These are phyloP conservation scores for Clarias laeviceps DNA, from an alignment of 2,797 vertebrate species.

Conservation along the genomic window DNA sequence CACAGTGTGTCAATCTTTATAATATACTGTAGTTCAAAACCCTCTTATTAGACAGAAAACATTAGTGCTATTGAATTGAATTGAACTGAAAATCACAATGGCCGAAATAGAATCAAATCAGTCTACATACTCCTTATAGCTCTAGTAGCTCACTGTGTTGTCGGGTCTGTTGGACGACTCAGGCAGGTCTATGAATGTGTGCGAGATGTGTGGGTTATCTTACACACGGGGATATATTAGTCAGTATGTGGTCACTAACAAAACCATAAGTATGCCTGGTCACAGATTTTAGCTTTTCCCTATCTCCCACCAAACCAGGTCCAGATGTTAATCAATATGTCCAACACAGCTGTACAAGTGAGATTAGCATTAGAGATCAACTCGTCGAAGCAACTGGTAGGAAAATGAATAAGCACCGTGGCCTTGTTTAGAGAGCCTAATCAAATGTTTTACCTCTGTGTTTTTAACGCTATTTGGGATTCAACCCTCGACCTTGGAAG, in stretches of 20 bases:
- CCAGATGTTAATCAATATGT: not conserved
- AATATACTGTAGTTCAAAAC: too few species aligned
- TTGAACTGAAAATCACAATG: too few species aligned
- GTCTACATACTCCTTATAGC: not conserved
- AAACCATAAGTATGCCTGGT: not conserved
- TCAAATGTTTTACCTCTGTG: not conserved
- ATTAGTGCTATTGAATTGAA: too few species aligned
- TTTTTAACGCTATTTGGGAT: too few species aligned
- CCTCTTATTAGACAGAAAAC: too few species aligned
- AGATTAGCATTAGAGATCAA: too few species aligned
- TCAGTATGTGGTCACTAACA: conserved; percentile 42
- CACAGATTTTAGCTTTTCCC: not conserved
- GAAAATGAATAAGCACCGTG: not conserved
- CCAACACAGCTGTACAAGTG: not conserved
- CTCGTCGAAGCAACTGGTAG: not conserved
- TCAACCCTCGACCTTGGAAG: too few species aligned
- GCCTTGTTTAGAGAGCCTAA: not conserved
- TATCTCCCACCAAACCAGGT: not conserved
- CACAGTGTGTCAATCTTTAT: too few species aligned
- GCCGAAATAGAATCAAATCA: too few species aligned
- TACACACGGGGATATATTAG: conserved; percentile 46
- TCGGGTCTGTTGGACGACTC: not conserved
- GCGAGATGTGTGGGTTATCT: conserved; percentile 40
- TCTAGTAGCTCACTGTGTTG: not conserved
- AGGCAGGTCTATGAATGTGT: conserved; percentile 16